Evolutionary conservation across 2,888 invertebrate genomes (phyloP).

Genomic region (Tetheella fluctuosa): DNA sequence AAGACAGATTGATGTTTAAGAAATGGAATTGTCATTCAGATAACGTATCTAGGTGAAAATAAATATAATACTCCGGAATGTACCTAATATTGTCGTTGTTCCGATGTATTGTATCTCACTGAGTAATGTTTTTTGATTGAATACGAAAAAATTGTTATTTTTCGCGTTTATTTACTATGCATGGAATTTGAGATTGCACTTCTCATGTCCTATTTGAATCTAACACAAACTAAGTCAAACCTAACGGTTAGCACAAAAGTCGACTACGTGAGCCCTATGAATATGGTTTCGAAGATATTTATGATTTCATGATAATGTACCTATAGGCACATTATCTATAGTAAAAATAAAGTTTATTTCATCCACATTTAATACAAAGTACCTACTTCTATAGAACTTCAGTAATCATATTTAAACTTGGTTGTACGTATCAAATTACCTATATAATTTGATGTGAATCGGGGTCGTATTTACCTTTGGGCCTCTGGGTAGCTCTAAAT

Average conservation of each 20-base stretch:
- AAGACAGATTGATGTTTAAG: conserved; percentile 18
- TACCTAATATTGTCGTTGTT: background rate
- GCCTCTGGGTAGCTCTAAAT: background rate
- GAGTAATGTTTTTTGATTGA: background rate
- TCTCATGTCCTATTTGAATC: background rate
- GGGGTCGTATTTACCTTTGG: background rate
- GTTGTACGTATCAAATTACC: background rate
- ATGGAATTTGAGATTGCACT: background rate
- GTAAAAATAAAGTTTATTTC: too few species aligned
- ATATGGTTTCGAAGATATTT: background rate
- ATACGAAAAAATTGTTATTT: background rate
- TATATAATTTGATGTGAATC: background rate
- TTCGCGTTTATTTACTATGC: background rate
- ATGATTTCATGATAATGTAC: background rate
- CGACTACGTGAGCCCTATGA: background rate
- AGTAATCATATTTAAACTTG: background rate
- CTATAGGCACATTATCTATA: too few species aligned
- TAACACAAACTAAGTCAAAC: background rate
- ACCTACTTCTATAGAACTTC: too few species aligned
- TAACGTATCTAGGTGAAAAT: background rate
- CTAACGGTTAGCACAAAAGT: background rate
- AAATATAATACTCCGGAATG: background rate
- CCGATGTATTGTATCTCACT: conserved; percentile 2
- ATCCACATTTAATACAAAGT: too few species aligned
- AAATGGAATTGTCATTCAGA: conserved; percentile 26